Evolutionary conservation across 2,113 vertebrate species (phyloP).

Genomic region (Indicator indicator): DNA sequence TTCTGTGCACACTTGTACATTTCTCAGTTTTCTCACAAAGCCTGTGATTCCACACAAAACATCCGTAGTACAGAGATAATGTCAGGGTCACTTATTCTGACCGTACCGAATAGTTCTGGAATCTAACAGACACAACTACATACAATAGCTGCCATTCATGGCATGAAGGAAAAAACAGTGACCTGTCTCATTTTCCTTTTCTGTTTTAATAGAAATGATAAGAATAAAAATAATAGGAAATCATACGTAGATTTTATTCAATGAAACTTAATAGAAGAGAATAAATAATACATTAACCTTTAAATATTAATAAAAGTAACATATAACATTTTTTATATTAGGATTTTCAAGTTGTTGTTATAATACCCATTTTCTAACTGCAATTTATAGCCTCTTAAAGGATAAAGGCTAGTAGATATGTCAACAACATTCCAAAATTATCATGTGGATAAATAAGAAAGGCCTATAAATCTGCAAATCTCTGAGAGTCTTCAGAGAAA

Average conservation of each 20-base stretch:
- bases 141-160: not conserved
- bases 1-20: not conserved
- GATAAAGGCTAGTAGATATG: not conserved
- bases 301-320: not conserved
- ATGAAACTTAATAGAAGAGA: not conserved
- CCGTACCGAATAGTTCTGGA: not conserved
- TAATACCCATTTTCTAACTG: not conserved
- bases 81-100: conserved; percentile 16
- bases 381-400: not conserved
- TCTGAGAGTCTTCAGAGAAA: not conserved
- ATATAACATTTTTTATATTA: not conserved
- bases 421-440: not conserved
- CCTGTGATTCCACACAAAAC: not conserved
- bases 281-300: not conserved
- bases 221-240: not conserved
- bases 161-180: not conserved
- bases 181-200: not conserved
- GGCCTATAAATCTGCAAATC: not conserved
- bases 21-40: not conserved
- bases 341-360: not conserved
- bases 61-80: not conserved
- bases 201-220: not conserved
- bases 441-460: not conserved
- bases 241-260: not conserved
- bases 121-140: not conserved